A percentile compares a stretch with the other conserved stretches of the same genome.
Evolutionary conservation across 2,113 vertebrate genomes (phyloP).

Genomic region (Spea multiplicata): DNA sequence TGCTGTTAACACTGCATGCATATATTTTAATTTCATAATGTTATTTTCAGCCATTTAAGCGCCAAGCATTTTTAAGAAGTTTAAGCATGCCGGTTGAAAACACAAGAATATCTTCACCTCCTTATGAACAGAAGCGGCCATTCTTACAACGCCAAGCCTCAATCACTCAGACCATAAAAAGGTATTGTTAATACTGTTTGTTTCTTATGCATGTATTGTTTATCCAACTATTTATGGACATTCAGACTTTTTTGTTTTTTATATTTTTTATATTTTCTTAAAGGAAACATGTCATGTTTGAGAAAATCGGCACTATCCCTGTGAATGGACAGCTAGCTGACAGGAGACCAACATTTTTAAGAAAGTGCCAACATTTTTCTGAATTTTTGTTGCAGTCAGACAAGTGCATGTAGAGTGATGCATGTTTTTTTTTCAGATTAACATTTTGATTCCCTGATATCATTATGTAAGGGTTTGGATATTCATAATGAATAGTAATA

Average conservation of each 20-base stretch:
- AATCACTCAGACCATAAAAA: slow-evolving; percentile 97
- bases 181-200: slow-evolving; percentile 63
- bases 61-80: slow-evolving; percentile 85
- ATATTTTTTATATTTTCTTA: slow-evolving; percentile 47
- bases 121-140: slow-evolving; percentile 70
- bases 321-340: slow-evolving; percentile 78
- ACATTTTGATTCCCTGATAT: neutral
- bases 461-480: neutral
- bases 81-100: slow-evolving; percentile 91
- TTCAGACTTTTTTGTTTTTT: neutral
- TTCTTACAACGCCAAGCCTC: slow-evolving; percentile 87
- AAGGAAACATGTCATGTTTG: slow-evolving; percentile 92
- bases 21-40: neutral
- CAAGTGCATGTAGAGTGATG: slow-evolving; percentile 37
- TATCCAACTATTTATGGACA: neutral
- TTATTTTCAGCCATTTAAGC: slow-evolving; percentile 71
- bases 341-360: slow-evolving; percentile 74
- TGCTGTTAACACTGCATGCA: neutral
- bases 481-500: too few species aligned
- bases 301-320: slow-evolving; percentile 91
- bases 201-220: neutral
- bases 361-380: slow-evolving; percentile 86
- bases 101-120: slow-evolving; percentile 74
- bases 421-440: slow-evolving; percentile 6
- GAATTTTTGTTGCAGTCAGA: slow-evolving; percentile 92